phyloP scores from a whole-genome alignment of 2,797 vertebrate species.

The Pampus argenteus region DNA sequence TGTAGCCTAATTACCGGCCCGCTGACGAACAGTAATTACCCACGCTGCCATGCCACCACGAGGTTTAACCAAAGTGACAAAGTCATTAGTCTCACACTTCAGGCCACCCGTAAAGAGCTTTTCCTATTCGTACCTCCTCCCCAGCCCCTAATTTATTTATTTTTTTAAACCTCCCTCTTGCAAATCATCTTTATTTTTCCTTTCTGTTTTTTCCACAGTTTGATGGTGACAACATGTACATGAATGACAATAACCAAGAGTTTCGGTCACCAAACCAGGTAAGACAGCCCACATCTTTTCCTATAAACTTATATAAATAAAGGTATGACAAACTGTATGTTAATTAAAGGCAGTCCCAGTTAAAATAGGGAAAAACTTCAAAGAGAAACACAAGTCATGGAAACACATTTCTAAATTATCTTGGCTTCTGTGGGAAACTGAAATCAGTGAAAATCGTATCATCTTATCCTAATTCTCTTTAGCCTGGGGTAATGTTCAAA shows the following conservation, averaged over 20 bases:
- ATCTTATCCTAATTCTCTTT: not conserved
- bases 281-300: constrained; percentile 61
- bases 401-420: not conserved
- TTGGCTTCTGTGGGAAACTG: not conserved
- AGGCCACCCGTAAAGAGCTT: constrained; percentile 76
- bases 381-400: no score
- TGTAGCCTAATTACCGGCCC: constrained; percentile 85
- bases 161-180: constrained; percentile 23
- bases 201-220: constrained; percentile 87
- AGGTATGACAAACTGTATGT: constrained; percentile 8
- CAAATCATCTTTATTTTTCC: constrained; percentile 55
- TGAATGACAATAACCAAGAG: constrained; percentile 98
- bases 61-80: constrained; percentile 86
- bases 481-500: no score
- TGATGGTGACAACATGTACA: constrained; percentile 99
- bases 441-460: not conserved
- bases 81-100: constrained; percentile 83
- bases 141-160: not conserved
- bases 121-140: constrained; percentile 49
- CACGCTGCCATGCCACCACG: constrained; percentile 77
- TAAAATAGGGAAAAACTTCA: no score
- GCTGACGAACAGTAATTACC: constrained; percentile 88
- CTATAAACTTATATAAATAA: constrained; percentile 17
- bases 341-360: no score
- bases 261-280: constrained; percentile 98